A percentile compares a stretch with the other conserved stretches of the same genome.
Conservation (phyloP, 2,113 vertebrate genomes). For the Nerophis lumbriciformis region DNA sequence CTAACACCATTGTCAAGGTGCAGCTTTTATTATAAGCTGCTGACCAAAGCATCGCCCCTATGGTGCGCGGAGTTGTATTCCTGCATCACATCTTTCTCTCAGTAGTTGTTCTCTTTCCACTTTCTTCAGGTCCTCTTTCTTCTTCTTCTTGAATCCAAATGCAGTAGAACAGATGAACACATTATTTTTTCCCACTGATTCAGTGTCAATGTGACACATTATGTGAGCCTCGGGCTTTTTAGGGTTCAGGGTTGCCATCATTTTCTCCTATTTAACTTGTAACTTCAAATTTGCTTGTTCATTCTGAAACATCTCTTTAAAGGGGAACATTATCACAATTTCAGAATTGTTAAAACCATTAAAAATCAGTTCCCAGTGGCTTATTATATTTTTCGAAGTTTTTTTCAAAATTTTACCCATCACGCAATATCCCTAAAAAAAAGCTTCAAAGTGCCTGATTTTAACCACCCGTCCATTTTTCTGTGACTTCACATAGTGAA, state of each 20-base stretch:
- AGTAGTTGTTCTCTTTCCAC: neutral
- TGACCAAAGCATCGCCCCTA: conserved; percentile 21
- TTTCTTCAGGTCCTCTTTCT: conserved; percentile 3
- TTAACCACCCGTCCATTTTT: no score
- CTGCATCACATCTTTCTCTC: conserved; percentile 6
- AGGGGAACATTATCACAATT: neutral
- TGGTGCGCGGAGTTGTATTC: conserved; percentile 15
- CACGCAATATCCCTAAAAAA: no score
- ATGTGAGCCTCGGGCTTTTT: neutral
- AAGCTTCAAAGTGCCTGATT: no score
- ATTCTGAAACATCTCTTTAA: neutral
- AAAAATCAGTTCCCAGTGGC: no score
- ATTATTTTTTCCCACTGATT: neutral
- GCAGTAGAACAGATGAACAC: neutral
- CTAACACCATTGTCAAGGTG: conserved; percentile 40
- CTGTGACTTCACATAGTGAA: no score
- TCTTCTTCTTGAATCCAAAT: neutral
- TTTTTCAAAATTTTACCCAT: no score
- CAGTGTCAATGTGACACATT: conserved; percentile 1
- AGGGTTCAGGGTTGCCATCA: neutral
- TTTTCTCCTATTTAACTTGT: neutral
- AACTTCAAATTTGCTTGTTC: neutral
- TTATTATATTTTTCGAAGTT: no score
- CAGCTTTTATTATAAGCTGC: conserved; percentile 26
- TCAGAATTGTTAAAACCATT: no score